phyloP scores from a whole-genome alignment of 2,113 vertebrate species.

The Prunella himalayana region DNA sequence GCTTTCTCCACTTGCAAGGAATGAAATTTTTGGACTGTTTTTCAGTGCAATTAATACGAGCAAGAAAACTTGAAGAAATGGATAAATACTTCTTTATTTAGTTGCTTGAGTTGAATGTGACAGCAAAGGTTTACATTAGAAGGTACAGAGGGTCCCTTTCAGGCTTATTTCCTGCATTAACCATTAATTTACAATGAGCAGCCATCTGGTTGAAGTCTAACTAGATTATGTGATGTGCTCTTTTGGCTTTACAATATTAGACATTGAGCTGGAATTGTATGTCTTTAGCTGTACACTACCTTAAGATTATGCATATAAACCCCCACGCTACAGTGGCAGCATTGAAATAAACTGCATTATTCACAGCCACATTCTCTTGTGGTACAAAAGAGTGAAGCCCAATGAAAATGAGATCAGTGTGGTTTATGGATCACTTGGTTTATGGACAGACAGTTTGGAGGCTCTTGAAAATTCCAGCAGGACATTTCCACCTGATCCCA shows the following conservation, averaged over 20 bases:
- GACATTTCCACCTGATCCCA: neutral
- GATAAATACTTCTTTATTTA: neutral
- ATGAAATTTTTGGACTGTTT: neutral
- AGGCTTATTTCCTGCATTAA: neutral
- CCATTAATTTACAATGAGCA: neutral
- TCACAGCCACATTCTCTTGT: neutral
- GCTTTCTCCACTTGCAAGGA: neutral
- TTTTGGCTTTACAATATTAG: neutral
- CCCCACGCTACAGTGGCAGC: neutral
- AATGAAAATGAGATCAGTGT: neutral
- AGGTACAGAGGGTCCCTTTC: neutral
- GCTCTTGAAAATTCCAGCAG: neutral
- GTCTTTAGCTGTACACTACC: neutral
- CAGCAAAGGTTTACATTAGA: neutral
- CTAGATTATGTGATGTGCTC: neutral
- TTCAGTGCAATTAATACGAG: neutral
- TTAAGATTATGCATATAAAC: neutral
- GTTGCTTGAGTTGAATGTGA: neutral
- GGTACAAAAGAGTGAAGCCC: neutral
- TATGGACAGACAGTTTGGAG: neutral
- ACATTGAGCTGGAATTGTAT: neutral
- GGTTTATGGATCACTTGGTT: neutral
- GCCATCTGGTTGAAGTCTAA: neutral
- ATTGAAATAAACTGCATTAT: neutral
- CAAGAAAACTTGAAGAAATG: neutral